A percentile compares a stretch with the other conserved stretches of the same genome.
These are phyloP conservation scores for Heterotilapia buettikoferi DNA, from an alignment of 2,113 vertebrate species.

Conservation along the genomic window DNA sequence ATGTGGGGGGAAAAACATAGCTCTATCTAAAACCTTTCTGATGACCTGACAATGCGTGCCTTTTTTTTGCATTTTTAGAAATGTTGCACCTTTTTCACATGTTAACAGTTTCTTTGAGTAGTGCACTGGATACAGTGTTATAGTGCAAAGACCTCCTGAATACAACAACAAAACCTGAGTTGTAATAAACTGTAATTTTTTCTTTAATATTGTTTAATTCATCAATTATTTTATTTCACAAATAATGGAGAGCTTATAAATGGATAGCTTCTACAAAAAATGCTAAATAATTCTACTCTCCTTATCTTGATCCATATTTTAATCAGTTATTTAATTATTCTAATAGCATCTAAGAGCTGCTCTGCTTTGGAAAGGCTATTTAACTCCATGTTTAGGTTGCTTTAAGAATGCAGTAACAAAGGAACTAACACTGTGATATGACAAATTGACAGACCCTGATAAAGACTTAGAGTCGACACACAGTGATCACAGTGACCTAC, in stretches of 20 bases:
- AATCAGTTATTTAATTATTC: background rate
- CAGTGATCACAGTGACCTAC: background rate
- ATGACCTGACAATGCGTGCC: background rate
- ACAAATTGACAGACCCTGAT: background rate
- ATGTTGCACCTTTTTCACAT: background rate
- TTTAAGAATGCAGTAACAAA: background rate
- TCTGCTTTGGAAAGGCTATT: background rate
- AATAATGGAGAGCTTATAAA: background rate
- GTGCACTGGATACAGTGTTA: background rate
- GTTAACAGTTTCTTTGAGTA: background rate
- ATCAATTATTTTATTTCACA: background rate
- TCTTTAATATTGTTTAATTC: background rate
- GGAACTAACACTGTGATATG: background rate
- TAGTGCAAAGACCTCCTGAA: background rate
- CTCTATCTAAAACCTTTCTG: background rate
- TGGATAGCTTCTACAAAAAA: background rate
- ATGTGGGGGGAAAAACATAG: background rate
- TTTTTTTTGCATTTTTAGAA: background rate
- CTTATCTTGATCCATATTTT: background rate
- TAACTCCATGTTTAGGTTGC: background rate
- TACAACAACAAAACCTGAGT: background rate
- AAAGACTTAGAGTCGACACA: background rate
- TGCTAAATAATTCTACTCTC: background rate
- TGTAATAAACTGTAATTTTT: background rate
- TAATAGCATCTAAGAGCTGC: background rate